Evolutionary conservation across 2,888 invertebrate genomes (phyloP).

Genomic region (Lithophane ornitopus): DNA sequence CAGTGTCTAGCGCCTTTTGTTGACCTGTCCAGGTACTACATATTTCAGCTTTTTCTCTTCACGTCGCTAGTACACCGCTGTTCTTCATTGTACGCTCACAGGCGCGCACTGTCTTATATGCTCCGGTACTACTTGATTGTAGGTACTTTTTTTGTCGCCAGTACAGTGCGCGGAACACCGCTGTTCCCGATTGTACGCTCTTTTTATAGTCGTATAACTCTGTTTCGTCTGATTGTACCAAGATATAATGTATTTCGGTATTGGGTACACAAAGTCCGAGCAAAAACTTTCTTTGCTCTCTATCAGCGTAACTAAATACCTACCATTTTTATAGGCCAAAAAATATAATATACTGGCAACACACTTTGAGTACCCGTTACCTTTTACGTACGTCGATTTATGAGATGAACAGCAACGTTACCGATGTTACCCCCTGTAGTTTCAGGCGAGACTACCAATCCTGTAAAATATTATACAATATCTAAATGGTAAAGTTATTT

Average conservation of each 20-base stretch:
- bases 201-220: background rate
- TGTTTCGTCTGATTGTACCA: background rate
- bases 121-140: background rate
- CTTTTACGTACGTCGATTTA: constrained; percentile 6
- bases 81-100: constrained; percentile 17
- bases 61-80: constrained; percentile 19
- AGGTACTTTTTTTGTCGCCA: constrained; percentile 4
- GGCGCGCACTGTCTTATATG: background rate
- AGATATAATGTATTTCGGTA: constrained; percentile 8
- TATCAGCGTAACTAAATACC: background rate
- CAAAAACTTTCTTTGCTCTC: background rate
- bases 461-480: constrained; percentile 20
- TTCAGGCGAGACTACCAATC: constrained; percentile 14
- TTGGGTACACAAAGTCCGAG: constrained; percentile 16
- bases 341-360: background rate
- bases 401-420: constrained; percentile 6
- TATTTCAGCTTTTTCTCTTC: constrained; percentile 17
- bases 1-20: constrained; percentile 1
- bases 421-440: constrained; percentile 8
- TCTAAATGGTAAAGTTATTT: constrained; percentile 36
- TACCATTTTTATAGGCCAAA: background rate
- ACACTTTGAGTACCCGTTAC: constrained; percentile 31
- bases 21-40: constrained; percentile 14
- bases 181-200: background rate
- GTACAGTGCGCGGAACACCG: background rate